Evolutionary conservation across 2,888 invertebrate genomes (phyloP).

Genomic region (Tenthredo amoena): DNA sequence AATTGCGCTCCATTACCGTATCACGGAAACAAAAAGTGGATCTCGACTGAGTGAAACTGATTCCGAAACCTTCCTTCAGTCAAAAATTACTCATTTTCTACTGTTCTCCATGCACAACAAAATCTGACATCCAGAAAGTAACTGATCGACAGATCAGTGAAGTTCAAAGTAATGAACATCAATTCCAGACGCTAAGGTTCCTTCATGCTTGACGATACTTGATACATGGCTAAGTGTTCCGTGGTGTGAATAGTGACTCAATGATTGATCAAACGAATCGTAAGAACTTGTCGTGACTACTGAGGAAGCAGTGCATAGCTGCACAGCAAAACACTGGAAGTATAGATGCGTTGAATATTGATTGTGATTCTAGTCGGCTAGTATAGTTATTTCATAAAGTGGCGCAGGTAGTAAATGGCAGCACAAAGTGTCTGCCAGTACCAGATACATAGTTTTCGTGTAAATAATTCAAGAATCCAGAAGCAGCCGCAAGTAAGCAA

Average conservation of each 20-base stretch:
- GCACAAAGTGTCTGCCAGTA: neutral
- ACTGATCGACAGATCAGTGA: neutral
- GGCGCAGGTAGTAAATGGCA: neutral
- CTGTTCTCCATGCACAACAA: neutral
- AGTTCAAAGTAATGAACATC: neutral
- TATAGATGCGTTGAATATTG: constrained; percentile 18
- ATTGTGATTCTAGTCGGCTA: neutral
- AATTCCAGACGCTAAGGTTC: neutral
- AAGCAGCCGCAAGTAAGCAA: neutral
- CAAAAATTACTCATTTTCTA: neutral
- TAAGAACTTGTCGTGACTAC: neutral
- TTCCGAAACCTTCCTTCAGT: neutral
- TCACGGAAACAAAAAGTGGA: neutral
- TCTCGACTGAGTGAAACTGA: neutral
- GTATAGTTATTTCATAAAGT: neutral
- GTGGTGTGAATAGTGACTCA: neutral
- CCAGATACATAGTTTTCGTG: constrained; percentile 18
- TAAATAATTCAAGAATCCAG: constrained; percentile 33
- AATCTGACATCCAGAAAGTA: neutral
- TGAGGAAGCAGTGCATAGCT: neutral
- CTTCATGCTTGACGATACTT: neutral
- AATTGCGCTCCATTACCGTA: neutral
- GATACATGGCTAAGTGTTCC: neutral
- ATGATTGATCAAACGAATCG: neutral
- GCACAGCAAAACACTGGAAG: neutral